Conservation (phyloP, 2,113 vertebrate species). For the Serinus canaria region DNA sequence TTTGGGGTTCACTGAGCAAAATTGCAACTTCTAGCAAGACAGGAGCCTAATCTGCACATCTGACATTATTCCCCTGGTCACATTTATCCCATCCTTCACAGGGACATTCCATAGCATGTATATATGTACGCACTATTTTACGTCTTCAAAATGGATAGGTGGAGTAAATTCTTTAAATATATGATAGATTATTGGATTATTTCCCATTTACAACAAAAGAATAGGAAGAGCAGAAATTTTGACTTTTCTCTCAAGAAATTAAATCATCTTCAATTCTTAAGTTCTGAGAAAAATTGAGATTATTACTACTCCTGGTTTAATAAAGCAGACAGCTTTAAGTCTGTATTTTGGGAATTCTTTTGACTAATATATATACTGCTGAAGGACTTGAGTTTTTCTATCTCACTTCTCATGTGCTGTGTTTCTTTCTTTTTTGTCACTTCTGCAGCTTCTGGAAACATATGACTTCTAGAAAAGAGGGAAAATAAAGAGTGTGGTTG, state of each 20-base stretch:
- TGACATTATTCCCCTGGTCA: not conserved
- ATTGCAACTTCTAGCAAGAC: not conserved
- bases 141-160: not conserved
- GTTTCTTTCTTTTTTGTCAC: not conserved
- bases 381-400: not conserved
- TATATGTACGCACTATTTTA: not conserved
- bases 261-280: not conserved
- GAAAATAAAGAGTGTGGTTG: not conserved
- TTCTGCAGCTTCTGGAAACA: not conserved
- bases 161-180: not conserved
- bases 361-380: not conserved
- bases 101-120: rapidly evolving
- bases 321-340: not conserved
- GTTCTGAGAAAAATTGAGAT: not conserved
- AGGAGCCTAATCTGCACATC: not conserved
- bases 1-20: not conserved
- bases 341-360: not conserved
- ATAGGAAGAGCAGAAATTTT: not conserved
- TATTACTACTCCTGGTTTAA: not conserved
- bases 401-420: not conserved
- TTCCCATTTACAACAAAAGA: not conserved
- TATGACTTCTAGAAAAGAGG: not conserved
- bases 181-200: not conserved
- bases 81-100: not conserved
- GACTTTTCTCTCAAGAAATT: not conserved